Conservation (phyloP, 2,797 vertebrate species). For the Epinephelus coioides region DNA sequence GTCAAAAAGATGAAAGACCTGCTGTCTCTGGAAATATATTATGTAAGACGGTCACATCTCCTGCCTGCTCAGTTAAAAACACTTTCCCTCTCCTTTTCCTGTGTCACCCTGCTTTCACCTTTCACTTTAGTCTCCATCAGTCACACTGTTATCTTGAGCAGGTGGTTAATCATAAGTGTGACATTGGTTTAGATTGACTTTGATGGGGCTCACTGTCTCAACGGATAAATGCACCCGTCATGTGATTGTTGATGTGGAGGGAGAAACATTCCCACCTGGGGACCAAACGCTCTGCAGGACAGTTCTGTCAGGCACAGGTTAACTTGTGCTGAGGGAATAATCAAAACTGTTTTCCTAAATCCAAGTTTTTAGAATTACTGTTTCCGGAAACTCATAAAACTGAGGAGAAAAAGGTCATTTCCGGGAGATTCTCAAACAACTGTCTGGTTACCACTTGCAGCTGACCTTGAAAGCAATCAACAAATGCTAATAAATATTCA, state of each 20-base stretch:
- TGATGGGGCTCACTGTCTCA: constrained; percentile 36
- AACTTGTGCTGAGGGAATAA: constrained; percentile 29
- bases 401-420: not conserved
- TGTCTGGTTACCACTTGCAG: constrained; percentile 5
- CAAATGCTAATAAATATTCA: not conserved
- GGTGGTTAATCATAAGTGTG: constrained; percentile 52
- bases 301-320: not conserved
- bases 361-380: not conserved
- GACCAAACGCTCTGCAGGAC: constrained; percentile 31
- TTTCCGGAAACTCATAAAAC: constrained; percentile 11
- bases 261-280: constrained; percentile 36
- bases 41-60: constrained; percentile 19
- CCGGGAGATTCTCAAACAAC: not conserved
- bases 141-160: constrained; percentile 37
- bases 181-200: constrained; percentile 42
- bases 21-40: constrained; percentile 45
- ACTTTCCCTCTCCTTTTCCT: constrained; percentile 20
- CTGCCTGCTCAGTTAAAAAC: constrained; percentile 21
- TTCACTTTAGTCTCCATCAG: constrained; percentile 33
- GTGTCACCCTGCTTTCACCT: constrained; percentile 39
- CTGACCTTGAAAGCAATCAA: not conserved
- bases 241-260: constrained; percentile 31
- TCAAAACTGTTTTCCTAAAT: constrained; percentile 14
- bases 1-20: constrained; percentile 56
- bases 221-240: constrained; percentile 28